A percentile compares a stretch with the other conserved stretches of the same genome.
Conservation (phyloP, 2,797 vertebrate genomes). For the Phrynocephalus vlangalii region DNA sequence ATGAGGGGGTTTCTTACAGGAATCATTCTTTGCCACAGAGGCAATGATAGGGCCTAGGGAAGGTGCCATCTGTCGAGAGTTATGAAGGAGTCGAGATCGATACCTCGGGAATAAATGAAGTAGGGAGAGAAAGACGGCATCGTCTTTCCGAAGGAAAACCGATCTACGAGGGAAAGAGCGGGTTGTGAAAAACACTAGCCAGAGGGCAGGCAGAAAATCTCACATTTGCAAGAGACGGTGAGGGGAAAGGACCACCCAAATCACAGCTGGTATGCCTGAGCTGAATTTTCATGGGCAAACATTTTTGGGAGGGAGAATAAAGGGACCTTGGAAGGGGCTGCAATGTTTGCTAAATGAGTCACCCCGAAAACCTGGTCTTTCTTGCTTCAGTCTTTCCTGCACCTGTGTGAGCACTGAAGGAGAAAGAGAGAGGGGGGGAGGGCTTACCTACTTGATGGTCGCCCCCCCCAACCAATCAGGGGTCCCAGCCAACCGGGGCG, state of each 20-base stretch:
- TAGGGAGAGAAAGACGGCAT: background rate
- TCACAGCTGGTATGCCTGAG: too few relatives aligned
- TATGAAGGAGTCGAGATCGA: background rate
- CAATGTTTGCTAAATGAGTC: background rate
- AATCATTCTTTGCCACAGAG: slow-evolving; percentile 49
- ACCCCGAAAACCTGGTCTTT: background rate
- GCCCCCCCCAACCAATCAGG: background rate
- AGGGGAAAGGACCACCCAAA: too few relatives aligned
- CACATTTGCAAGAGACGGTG: background rate
- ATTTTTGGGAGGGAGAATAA: background rate
- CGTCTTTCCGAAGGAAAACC: background rate
- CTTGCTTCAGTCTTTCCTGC: background rate
- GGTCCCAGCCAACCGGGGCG: background rate
- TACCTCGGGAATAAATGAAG: background rate
- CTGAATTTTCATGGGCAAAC: background rate
- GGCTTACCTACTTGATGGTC: too few relatives aligned
- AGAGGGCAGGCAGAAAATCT: background rate
- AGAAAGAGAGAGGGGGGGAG: too few relatives aligned
- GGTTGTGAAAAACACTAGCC: background rate
- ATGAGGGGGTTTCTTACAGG: background rate
- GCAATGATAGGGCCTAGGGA: background rate
- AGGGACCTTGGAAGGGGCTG: background rate
- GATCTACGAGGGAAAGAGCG: background rate
- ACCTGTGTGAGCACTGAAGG: too few relatives aligned
- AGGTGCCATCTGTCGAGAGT: background rate